phyloP scores from a whole-genome alignment of 2,888 invertebrate species.

The Apocheima hispidaria region DNA sequence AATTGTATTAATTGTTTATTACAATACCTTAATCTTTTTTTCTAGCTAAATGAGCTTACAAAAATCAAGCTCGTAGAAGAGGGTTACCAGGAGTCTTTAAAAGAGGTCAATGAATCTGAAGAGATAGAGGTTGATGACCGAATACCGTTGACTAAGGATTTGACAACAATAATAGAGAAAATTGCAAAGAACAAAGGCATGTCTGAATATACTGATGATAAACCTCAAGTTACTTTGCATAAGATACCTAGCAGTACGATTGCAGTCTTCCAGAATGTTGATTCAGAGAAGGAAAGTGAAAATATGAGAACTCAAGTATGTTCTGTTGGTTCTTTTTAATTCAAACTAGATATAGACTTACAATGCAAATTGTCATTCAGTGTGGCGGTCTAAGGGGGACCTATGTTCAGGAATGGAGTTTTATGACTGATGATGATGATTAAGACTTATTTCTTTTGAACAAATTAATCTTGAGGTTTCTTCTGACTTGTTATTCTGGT shows the following conservation, averaged over 20 bases:
- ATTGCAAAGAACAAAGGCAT: constrained; percentile 69
- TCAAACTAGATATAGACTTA: background rate
- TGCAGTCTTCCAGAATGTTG: constrained; percentile 89
- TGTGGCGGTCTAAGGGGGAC: too few relatives aligned
- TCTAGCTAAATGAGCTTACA: constrained; percentile 74
- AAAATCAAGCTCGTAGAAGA: constrained; percentile 82
- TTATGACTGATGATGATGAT: background rate
- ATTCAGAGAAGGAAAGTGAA: constrained; percentile 63
- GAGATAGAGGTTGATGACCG: constrained; percentile 58
- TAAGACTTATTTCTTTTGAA: too few relatives aligned
- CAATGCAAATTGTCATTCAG: background rate
- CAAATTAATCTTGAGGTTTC: background rate
- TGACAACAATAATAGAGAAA: constrained; percentile 85
- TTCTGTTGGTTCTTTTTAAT: constrained; percentile 11
- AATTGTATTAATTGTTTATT: background rate
- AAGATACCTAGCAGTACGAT: constrained; percentile 86
- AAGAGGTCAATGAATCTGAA: constrained; percentile 49
- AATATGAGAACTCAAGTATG: constrained; percentile 87
- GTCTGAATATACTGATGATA: constrained; percentile 48
- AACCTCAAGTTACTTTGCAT: constrained; percentile 74
- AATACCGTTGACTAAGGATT: constrained; percentile 81
- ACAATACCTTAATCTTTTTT: constrained; percentile 32
- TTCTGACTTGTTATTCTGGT: background rate
- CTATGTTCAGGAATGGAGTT: too few relatives aligned
- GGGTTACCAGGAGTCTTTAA: constrained; percentile 73